Evolutionary conservation across 2,113 vertebrate genomes (phyloP).

Genomic region (Hippotragus niger): DNA sequence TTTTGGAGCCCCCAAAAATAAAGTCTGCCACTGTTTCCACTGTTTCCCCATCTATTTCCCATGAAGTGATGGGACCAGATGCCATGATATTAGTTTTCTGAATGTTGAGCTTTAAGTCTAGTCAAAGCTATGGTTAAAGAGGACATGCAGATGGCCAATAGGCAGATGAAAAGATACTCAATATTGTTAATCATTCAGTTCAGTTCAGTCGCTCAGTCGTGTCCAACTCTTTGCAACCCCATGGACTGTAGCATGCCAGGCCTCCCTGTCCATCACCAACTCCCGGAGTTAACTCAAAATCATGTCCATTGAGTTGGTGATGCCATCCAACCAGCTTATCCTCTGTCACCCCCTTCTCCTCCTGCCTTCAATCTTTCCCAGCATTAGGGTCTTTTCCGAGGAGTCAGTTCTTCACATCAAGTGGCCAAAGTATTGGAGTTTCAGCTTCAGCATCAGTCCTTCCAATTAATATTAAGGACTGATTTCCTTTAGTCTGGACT

Average conservation of each 20-base stretch:
- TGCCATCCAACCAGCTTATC: background rate
- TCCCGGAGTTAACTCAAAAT: background rate
- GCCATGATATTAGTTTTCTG: no score
- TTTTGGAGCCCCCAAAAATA: no score
- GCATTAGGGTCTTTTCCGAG: background rate
- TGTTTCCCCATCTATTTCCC: no score
- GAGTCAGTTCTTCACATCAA: background rate
- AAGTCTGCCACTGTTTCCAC: no score
- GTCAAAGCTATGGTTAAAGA: background rate
- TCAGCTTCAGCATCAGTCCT: background rate
- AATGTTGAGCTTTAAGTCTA: no score
- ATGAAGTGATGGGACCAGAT: no score
- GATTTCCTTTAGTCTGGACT: background rate
- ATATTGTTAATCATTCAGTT: background rate
- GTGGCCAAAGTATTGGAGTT: background rate
- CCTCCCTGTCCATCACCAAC: background rate
- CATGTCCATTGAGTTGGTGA: background rate
- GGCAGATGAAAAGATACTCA: background rate
- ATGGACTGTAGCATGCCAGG: background rate
- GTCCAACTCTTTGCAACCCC: background rate
- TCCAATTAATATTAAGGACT: background rate
- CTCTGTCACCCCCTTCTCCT: background rate
- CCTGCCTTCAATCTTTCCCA: background rate
- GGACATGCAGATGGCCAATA: background rate
- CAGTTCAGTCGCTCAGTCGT: background rate